A percentile compares a stretch with the other conserved stretches of the same genome.
phyloP scores from a whole-genome alignment of 2,888 invertebrate genomes.

The Eristalis arbustorum region DNA sequence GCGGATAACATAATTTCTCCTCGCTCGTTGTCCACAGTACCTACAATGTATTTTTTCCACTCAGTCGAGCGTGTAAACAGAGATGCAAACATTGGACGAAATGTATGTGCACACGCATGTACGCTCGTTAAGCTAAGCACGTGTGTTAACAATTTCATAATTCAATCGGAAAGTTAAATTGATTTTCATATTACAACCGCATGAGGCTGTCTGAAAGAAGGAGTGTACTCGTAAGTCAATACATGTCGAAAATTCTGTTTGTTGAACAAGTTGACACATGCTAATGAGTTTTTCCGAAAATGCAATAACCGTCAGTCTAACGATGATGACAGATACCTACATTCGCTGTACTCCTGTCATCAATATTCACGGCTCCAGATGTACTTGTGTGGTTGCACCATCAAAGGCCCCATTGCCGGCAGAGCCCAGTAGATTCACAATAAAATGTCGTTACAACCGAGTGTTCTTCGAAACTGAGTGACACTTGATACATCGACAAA shows the following conservation, averaged over 20 bases:
- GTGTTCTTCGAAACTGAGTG: background rate
- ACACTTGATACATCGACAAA: background rate
- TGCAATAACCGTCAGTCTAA: slow-evolving; percentile 8
- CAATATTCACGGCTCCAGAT: background rate
- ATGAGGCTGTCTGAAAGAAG: background rate
- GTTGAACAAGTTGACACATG: background rate
- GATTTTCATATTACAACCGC: background rate
- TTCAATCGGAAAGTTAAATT: background rate
- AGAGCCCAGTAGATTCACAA: background rate
- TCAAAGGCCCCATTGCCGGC: background rate
- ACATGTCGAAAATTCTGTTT: background rate
- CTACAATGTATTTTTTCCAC: too few relatives aligned
- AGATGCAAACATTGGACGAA: background rate
- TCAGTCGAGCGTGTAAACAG: background rate
- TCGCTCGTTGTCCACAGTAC: too few relatives aligned
- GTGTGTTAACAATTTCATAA: background rate
- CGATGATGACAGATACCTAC: background rate
- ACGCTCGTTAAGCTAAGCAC: background rate
- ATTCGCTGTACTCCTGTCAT: slow-evolving; percentile 1
- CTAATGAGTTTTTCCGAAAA: slow-evolving; percentile 17
- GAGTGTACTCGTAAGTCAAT: background rate
- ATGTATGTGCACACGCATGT: background rate
- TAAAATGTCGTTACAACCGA: background rate
- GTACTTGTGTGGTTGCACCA: background rate
- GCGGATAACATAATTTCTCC: background rate